Base-by-base conservation (phyloP, 2,888 invertebrate species). In the Sphecodes monilicornis region DNA sequence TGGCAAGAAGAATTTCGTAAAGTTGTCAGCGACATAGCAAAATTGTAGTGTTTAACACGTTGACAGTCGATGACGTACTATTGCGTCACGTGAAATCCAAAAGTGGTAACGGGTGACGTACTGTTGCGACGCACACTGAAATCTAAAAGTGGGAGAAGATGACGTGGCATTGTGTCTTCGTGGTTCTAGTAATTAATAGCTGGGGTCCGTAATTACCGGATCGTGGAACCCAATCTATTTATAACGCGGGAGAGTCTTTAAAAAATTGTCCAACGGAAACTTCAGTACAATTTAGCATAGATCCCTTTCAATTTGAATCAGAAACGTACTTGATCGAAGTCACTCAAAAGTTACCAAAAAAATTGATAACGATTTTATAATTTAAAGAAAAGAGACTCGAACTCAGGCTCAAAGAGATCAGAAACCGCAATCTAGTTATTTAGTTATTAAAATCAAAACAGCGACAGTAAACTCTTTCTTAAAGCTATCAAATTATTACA, bases 131-230 rank as follows among this genome's bases (percentile, higher is more conserved):
- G 64, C 64, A 18, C 32, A 50, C 22, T 32, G 18, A 18, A 29
- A 22, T 64, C 32, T 64, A 32, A 32, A 64, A 29, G 64, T 18
- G 64, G 64, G 64, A 64, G 64, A 32, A 64, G 18, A 64, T 64
- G 64, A 64, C 64, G 32, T 18, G 13, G 64, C 16, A 29, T 32
- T 32, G 32, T 32, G 10, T 64, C 32, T 64, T 64, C 64, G 64
- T 16, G 16, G 18, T 32, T 64, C 64, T 32, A 32, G 18, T 8
- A 64, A 32, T 64, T 64, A 32, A 18, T 64, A 64, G 32, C 32
- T 64, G 32, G 32, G 29, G 8, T 16, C 16, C 18, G 1, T 32
- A 32, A 32, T 64, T 32, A 64, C 8, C 29, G 2, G 26, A 29
- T 18, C 64, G 22, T 22, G 64, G 64, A 64, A 60, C 16, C 6